These are phyloP conservation scores for Hippopotamyrus pictus DNA, from an alignment of 2,797 vertebrate genomes.

Conservation along the genomic window DNA sequence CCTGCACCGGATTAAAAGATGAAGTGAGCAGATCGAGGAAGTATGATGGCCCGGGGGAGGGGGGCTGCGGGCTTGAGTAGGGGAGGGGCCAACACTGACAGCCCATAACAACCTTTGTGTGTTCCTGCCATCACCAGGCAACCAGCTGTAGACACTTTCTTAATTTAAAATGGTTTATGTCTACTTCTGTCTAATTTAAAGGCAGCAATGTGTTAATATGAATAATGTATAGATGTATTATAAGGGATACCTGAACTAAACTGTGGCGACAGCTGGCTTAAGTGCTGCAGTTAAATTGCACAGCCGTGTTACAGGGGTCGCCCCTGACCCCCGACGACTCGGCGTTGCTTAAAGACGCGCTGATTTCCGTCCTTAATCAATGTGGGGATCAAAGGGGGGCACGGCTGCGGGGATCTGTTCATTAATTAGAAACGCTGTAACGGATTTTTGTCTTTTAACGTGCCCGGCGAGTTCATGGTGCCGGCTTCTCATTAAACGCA, in stretches of 20 bases:
- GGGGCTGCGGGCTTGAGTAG: too few species aligned
- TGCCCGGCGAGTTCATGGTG: conserved; percentile 40
- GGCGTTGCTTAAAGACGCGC: conserved; percentile 37
- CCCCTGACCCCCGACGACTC: neutral
- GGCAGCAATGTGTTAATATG: neutral
- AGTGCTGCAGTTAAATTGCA: neutral
- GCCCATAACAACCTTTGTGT: neutral
- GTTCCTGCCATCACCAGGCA: neutral
- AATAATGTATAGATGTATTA: neutral
- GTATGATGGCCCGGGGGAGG: neutral
- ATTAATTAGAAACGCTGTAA: conserved; percentile 52
- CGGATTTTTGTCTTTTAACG: conserved; percentile 51
- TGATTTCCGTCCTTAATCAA: conserved; percentile 54
- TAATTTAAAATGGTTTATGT: neutral
- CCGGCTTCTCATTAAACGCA: conserved; percentile 18
- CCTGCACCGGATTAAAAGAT: neutral
- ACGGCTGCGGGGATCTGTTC: conserved; percentile 39
- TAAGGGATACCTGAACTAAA: neutral
- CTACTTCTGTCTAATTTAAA: neutral
- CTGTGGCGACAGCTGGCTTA: neutral
- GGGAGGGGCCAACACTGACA: neutral
- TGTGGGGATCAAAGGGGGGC: conserved; percentile 48
- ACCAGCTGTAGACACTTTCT: neutral
- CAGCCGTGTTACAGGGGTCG: neutral
- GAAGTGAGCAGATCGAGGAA: neutral